A percentile compares a stretch with the other conserved stretches of the same genome.
These are phyloP conservation scores for Pseudochaenichthys georgianus DNA, from an alignment of 2,797 vertebrate genomes.

Conservation along the genomic window DNA sequence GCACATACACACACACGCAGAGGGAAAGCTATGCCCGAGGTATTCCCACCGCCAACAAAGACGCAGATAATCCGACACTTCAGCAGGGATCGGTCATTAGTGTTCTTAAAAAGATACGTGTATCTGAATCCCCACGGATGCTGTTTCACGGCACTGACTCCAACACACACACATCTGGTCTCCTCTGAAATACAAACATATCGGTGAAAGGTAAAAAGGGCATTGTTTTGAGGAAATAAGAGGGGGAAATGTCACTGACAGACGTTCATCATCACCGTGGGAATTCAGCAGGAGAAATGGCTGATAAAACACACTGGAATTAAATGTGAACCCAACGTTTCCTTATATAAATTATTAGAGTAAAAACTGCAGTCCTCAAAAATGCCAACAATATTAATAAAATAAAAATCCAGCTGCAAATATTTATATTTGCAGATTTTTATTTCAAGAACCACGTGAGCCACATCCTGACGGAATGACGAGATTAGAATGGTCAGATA, in stretches of 20 bases:
- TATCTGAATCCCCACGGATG: constrained; percentile 27
- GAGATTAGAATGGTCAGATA: neutral
- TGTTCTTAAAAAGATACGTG: constrained; percentile 48
- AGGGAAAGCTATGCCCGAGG: constrained; percentile 60
- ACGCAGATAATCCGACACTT: constrained; percentile 46
- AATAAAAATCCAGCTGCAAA: neutral
- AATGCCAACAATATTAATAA: neutral
- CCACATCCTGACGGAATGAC: neutral
- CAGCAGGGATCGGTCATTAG: constrained; percentile 55
- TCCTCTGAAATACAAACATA: neutral
- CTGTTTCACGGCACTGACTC: constrained; percentile 15
- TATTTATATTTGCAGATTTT: no score
- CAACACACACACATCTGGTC: constrained; percentile 3
- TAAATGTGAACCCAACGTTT: neutral
- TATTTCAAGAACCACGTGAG: neutral
- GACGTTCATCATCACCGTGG: neutral
- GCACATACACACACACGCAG: neutral
- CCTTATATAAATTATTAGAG: neutral
- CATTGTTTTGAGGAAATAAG: neutral
- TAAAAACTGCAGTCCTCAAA: neutral
- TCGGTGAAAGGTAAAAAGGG: neutral
- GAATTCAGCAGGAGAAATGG: neutral
- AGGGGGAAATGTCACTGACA: neutral
- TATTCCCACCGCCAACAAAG: constrained; percentile 67
- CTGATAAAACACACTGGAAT: neutral